Percentiles rank a stretch among this genome's conserved stretches.
phyloP scores from a whole-genome alignment of 2,113 vertebrate genomes.

The Semicossyphus pulcher region DNA sequence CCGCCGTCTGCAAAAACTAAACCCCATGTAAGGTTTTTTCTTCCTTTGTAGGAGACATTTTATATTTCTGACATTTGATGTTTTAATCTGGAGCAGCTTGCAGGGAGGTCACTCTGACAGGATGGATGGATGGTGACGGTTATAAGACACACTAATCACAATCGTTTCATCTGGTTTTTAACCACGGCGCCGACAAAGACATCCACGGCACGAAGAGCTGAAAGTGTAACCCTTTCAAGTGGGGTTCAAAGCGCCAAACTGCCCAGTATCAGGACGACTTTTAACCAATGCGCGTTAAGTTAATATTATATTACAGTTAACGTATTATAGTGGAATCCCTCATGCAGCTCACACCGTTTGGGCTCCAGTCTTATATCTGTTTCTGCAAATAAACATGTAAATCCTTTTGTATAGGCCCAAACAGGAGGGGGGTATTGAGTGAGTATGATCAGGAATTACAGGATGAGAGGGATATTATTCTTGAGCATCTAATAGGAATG shows the following conservation, averaged over 20 bases:
- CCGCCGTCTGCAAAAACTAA: background rate
- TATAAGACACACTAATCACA: background rate
- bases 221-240: background rate
- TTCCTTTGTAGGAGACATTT: background rate
- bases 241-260: background rate
- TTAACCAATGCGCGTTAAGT: too few relatives aligned
- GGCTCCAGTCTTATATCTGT: background rate
- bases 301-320: too few relatives aligned
- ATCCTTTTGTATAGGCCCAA: background rate
- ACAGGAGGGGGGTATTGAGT: background rate
- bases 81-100: constrained; percentile 15
- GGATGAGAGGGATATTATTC: background rate
- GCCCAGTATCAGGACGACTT: background rate
- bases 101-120: constrained; percentile 9
- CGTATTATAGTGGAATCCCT: too few relatives aligned
- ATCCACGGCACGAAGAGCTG: background rate
- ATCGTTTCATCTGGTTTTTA: constrained; percentile 20
- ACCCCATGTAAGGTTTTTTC: too few relatives aligned
- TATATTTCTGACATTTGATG: constrained; percentile 20
- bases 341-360: background rate
- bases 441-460: background rate
- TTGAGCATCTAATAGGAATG: too few relatives aligned
- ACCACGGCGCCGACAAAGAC: constrained; percentile 6
- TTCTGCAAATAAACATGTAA: background rate
- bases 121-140: constrained; percentile 1